Conservation (phyloP, 2,888 invertebrate species). For the Lithosia quadra region DNA sequence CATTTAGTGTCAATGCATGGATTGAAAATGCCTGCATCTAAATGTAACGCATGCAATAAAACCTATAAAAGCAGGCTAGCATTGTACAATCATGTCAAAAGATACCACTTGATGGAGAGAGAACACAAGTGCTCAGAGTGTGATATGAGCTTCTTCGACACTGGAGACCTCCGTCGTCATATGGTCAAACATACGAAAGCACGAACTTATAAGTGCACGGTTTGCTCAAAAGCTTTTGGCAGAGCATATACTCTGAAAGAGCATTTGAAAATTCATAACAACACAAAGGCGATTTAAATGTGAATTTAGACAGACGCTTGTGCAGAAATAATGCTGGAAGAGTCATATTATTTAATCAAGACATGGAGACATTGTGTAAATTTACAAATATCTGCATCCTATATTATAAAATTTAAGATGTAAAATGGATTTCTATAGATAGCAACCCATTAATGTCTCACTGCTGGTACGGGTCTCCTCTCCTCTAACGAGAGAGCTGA, state of each 20-base stretch:
- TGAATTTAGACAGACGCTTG: conserved; percentile 43
- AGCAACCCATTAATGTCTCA: too few relatives aligned
- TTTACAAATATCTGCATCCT: not conserved
- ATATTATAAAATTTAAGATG: not conserved
- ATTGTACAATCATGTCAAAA: conserved; percentile 58
- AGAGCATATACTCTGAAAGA: conserved; percentile 50
- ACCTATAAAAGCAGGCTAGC: conserved; percentile 51
- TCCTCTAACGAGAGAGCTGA: too few relatives aligned
- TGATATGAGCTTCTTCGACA: conserved; percentile 65
- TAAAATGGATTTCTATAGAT: too few relatives aligned
- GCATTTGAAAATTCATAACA: conserved; percentile 58
- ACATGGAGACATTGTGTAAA: conserved; percentile 31
- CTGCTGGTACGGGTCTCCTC: too few relatives aligned
- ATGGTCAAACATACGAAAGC: conserved; percentile 67
- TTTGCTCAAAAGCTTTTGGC: conserved; percentile 63
- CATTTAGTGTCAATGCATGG: conserved; percentile 65
- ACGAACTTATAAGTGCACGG: conserved; percentile 66
- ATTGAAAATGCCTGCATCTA: conserved; percentile 42
- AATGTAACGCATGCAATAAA: conserved; percentile 65
- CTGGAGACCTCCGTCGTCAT: conserved; percentile 54
- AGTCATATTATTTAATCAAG: conserved; percentile 43
- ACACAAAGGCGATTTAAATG: conserved; percentile 53
- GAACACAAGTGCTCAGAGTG: conserved; percentile 73
- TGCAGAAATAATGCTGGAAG: conserved; percentile 48
- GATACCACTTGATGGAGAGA: conserved; percentile 70